Evolutionary conservation across 2,797 vertebrate genomes (phyloP), one percentile per base, ranked within the genome.

Genomic region (Chelidonichthys spinosus): DNA sequence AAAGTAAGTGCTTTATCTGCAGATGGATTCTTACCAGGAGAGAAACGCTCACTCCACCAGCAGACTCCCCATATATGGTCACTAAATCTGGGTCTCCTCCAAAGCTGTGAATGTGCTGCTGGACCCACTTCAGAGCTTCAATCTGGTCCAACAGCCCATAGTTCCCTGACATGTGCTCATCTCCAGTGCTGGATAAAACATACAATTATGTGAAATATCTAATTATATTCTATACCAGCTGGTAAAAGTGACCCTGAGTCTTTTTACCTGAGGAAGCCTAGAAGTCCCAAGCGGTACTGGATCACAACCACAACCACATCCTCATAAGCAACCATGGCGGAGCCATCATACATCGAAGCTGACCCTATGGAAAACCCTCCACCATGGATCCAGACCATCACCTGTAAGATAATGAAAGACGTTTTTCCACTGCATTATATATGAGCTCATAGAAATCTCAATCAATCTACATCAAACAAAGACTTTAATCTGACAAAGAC

Each of bases 351-450:
- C 0, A 72, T 0, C 4, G 93, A 94, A 1, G 94, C 94, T 13
- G 85, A 83, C 0, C 95, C 95, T 0, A 81, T 0, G 4, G 0
- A 0, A 0, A 96, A 82, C 0, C 42, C 93, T 17, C 95, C 95
- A 15, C 95, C 96, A 0, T 96, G 95, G 70, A 96, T 95, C 93
- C 93, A 96, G 8, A 95, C 93, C 95, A 96, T 94, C n/a, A 97
- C 96, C 96, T 96, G 42, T 59, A 17, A 67, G 37, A n/a, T 44
- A 77, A 70, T 49, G 4, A 71, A 64, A 79, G 7, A 46, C 1
- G 5, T 13, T 42, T 62, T 70, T 46, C 15, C 5, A 56, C 33
- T 39, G 50, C 72, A 4, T 36, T 65, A 5, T 63, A n/a, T 54
- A 11, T 35, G 63, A n/a, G 3, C 9, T 53, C 3, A 7, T 3